Evolutionary conservation across 2,113 vertebrate genomes (phyloP), one percentile per base, ranked within the genome.

Genomic region (Entelurus aequoreus): DNA sequence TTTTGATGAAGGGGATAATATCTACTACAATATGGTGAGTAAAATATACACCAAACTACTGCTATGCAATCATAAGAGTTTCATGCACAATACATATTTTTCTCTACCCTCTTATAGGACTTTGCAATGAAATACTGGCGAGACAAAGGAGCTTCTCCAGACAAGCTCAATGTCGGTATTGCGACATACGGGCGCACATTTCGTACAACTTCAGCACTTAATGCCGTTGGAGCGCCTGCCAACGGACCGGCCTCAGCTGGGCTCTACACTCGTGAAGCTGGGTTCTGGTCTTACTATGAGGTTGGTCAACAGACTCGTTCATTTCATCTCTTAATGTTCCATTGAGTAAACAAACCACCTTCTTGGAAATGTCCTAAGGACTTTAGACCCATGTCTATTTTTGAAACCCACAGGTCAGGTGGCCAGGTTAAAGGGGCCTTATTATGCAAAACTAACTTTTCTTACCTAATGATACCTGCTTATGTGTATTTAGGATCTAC

Each of bases 241-340:
- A 60, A 19, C 8, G 90, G 90, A 36, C 46, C 87, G 9, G 90
- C 69, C 0, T 46, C 81, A 38, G 81, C 90, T 21, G 91, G 88
- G 9, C 37, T 61, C 13, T 92, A 87, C 70, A 92, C 89, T 42
- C 66, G 83, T n/a, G 86, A 92, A 52, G 53, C 85, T 40, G 91
- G 92, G 36, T 78, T 92, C 57, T 86, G 84, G 87, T 88, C 91
- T 51, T 92, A 91, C 72, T 93, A 88, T 36, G 91, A 93, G 90
- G 91, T 93, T 59, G 63, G 62, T 57, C 9, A 60, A 66, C 8
- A 16, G 2, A 28, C 10, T 3, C 9, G 48, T 8, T n/a, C 14
- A 16, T 14, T 49, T 16, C 14, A 14, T 1, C 5, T 6, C 15
- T 15, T 14, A 47, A 9, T 47, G 47, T 13, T 13, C 7, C 47